These are phyloP conservation scores for Nymphalis polychloros DNA, from an alignment of 2,888 invertebrate species.

Conservation along the genomic window DNA sequence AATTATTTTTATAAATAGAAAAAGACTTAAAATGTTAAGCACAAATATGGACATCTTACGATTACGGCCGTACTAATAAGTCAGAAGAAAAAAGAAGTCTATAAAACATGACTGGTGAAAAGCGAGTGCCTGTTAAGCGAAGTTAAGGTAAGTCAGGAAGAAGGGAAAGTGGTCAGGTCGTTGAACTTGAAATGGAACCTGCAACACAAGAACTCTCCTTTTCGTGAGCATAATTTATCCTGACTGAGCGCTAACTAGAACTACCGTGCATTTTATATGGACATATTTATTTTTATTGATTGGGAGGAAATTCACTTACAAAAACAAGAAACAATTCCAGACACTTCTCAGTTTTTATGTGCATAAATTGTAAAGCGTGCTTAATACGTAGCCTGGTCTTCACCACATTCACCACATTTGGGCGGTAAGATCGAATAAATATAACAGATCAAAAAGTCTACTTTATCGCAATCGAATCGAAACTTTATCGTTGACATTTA, in stretches of 20 bases:
- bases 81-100: neutral
- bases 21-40: too few relatives aligned
- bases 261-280: neutral
- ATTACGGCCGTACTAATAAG: neutral
- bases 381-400: too few relatives aligned
- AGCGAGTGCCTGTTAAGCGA: conserved; percentile 12
- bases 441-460: too few relatives aligned
- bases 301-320: neutral
- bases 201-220: conserved; percentile 33
- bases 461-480: too few relatives aligned
- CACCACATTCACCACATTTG: too few relatives aligned
- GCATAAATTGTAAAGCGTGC: too few relatives aligned
- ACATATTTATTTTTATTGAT: conserved; percentile 12
- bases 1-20: too few relatives aligned
- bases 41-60: neutral
- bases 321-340: neutral
- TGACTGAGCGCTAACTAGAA: conserved; percentile 8
- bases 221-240: conserved; percentile 34
- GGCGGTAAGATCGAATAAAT: too few relatives aligned
- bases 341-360: too few relatives aligned
- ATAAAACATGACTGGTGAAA: conserved; percentile 10
- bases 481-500: too few relatives aligned
- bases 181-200: conserved; percentile 32
- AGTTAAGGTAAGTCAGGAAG: conserved; percentile 39
- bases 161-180: conserved; percentile 42